Evolutionary conservation across 2,888 invertebrate species (phyloP), one percentile per base, ranked within the genome.

Genomic region (Plebejus anna): DNA sequence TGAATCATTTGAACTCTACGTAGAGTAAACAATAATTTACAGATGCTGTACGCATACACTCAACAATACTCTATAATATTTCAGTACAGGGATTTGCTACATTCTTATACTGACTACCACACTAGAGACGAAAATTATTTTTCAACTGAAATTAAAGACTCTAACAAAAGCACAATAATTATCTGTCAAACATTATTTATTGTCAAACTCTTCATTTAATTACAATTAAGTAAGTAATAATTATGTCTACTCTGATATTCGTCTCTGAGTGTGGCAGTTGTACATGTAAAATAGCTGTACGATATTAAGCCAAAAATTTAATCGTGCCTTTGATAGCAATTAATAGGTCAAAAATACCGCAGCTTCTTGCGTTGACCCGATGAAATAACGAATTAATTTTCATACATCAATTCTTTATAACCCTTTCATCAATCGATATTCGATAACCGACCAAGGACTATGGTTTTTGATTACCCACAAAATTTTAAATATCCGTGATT

Each of bases 1-100:
- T 72, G 72, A 72, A 47, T 72, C 72, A 72, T 72, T 72, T 42
- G 72, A 42, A 72, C 42, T 72, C 72, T 22, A 47, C 4, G 22
- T 36, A 38, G 11, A 22, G 47, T 47, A 72, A 47, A 72, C 72
- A 72, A 72, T 32, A 4, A 55, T 55, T 55, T 16, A 66, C 1
- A 16, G 9, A 66, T 13, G 1, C 4, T 13, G 2, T 38, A 71
- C 42, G n/a, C 9, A 70, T 11, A 42, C 5, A 70, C n/a, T n/a
- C 4, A 22, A 71, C 38, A 22, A 66, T 66, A 28, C 4, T 32
- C 32, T 66, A 4, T 28, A 32, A 11, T 32, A 66, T 51, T 51
- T 51, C 13, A 13, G 11, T 51, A 13, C 9, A 51, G 9, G 13
- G 51, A 4, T 51, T 13, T 13, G 51, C 13, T 13, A 13, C 13